Conservation (phyloP, 2,113 vertebrate species). For the Dicentrarchus labrax region DNA sequence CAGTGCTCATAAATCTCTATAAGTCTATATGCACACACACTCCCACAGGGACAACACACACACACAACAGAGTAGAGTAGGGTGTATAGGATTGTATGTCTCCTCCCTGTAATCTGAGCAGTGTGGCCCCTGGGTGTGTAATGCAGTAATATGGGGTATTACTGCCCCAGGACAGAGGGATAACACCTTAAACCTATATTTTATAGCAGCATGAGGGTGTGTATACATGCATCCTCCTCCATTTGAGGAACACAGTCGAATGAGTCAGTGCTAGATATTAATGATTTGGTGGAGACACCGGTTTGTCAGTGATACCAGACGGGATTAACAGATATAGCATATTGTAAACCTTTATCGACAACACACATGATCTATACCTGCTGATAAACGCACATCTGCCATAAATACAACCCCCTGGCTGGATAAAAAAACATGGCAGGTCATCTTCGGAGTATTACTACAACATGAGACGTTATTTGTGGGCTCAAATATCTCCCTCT, state of each 20-base stretch:
- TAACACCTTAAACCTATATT: constrained; percentile 80
- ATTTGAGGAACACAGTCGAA: constrained; percentile 24
- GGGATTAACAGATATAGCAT: not conserved
- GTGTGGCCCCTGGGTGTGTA: constrained; percentile 77
- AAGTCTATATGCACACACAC: not conserved
- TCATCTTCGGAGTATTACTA: too few relatives aligned
- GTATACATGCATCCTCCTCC: constrained; percentile 40
- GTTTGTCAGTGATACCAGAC: not conserved
- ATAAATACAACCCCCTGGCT: not conserved
- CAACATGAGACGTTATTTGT: too few relatives aligned
- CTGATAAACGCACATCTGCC: not conserved
- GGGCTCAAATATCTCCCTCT: too few relatives aligned
- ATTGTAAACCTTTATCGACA: constrained; percentile 2
- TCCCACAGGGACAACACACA: constrained; percentile 4
- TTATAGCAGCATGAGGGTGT: constrained; percentile 74
- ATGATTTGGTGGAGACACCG: constrained; percentile 4
- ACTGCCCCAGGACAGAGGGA: constrained; percentile 74
- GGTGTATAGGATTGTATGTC: constrained; percentile 65
- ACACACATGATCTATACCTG: not conserved
- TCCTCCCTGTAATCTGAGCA: constrained; percentile 77
- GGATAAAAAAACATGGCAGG: too few relatives aligned
- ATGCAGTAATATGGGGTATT: constrained; percentile 85
- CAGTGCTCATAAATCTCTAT: not conserved
- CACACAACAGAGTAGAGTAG: constrained; percentile 30
- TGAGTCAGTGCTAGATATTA: constrained; percentile 28